These are phyloP conservation scores for Pemphredon lugubris DNA, from an alignment of 2,888 invertebrate species.

Conservation along the genomic window DNA sequence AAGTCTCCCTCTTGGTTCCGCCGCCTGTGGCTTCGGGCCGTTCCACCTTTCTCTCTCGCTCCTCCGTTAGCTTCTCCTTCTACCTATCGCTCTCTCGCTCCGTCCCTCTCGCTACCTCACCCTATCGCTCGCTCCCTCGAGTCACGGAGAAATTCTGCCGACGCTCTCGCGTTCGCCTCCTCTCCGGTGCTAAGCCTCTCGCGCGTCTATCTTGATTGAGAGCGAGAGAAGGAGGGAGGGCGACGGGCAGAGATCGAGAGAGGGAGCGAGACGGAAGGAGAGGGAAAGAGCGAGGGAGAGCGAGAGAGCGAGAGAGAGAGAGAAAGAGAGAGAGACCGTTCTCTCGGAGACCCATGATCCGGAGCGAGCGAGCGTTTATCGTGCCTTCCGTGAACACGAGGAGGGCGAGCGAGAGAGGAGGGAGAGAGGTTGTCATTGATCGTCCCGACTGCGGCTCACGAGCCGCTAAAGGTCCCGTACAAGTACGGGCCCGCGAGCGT, in stretches of 20 bases:
- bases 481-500: constrained; percentile 74
- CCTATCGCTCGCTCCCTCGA: constrained; percentile 50
- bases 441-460: constrained; percentile 76
- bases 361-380: constrained; percentile 61
- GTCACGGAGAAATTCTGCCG: constrained; percentile 63
- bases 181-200: constrained; percentile 77
- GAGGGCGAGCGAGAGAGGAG: constrained; percentile 61
- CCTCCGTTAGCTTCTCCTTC: too few species aligned
- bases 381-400: constrained; percentile 58
- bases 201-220: constrained; percentile 80
- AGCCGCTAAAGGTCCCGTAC: constrained; percentile 81
- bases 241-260: constrained; percentile 56
- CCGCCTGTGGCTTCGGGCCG: constrained; percentile 65
- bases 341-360: constrained; percentile 58
- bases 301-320: constrained; percentile 47
- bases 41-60: constrained; percentile 50
- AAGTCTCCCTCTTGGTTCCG: constrained; percentile 67
- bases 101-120: constrained; percentile 22
- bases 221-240: constrained; percentile 68
- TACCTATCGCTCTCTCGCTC: constrained; percentile 32
- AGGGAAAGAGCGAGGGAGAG: constrained; percentile 67
- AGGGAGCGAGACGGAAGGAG: constrained; percentile 43
- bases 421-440: constrained; percentile 79
- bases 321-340: constrained; percentile 69
- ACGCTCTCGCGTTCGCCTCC: constrained; percentile 66